Percentiles rank a stretch among this genome's conserved stretches.
phyloP scores from a whole-genome alignment of 1,140 invertebrate species.

The Drosophila hydei region DNA sequence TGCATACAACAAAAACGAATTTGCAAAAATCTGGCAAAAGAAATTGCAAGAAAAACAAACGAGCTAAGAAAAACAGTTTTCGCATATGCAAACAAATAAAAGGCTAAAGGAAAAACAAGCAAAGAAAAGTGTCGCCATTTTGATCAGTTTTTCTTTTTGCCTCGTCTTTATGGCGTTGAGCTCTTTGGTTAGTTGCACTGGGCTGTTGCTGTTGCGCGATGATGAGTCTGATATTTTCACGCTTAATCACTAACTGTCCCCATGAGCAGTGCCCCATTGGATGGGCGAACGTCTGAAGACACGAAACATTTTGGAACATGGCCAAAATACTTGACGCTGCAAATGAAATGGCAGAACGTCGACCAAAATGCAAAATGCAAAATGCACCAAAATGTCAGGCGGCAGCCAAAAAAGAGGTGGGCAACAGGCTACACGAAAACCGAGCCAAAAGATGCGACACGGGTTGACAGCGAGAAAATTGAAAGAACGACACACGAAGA shows the following conservation, averaged over 20 bases:
- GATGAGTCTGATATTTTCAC: slow-evolving; percentile 77
- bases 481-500: slow-evolving; percentile 22
- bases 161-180: slow-evolving; percentile 21
- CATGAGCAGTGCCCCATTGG: slow-evolving; percentile 33
- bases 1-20: slow-evolving; percentile 32
- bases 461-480: slow-evolving; percentile 46
- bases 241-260: slow-evolving; percentile 80
- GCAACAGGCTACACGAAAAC: slow-evolving; percentile 3
- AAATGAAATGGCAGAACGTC: slow-evolving; percentile 77
- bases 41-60: slow-evolving; percentile 21
- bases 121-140: slow-evolving; percentile 53
- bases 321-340: slow-evolving; percentile 81
- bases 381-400: slow-evolving; percentile 68
- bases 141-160: slow-evolving; percentile 26
- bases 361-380: slow-evolving; percentile 60
- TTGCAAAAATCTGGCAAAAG: slow-evolving; percentile 22
- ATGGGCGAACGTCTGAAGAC: slow-evolving; percentile 51
- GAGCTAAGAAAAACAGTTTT: slow-evolving; percentile 40
- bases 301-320: slow-evolving; percentile 68
- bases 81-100: slow-evolving; percentile 12
- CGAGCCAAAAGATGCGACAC: slow-evolving; percentile 52
- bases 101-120: slow-evolving; percentile 24
- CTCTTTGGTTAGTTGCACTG: slow-evolving; percentile 10
- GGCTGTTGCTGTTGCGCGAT: slow-evolving; percentile 29
- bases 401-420: slow-evolving; percentile 3